phyloP scores from a whole-genome alignment of 2,797 vertebrate genomes.

The Darevskia nairensis region DNA sequence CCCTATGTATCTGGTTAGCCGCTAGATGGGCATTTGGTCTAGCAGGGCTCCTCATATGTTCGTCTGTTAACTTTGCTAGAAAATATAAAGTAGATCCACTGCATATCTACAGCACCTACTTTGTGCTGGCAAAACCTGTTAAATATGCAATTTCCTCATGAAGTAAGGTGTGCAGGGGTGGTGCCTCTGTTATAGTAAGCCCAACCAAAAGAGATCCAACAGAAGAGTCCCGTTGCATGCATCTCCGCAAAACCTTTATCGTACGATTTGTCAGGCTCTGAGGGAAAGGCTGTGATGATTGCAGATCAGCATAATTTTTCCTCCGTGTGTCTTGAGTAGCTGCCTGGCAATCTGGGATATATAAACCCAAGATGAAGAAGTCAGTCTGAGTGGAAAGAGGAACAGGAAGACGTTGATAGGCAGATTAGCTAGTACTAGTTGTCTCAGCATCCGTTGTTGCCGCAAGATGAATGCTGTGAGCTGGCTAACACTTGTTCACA shows the following conservation, averaged over 20 bases:
- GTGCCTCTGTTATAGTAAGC: neutral
- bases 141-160: neutral
- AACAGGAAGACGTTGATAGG: slow-evolving; percentile 61
- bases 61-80: neutral
- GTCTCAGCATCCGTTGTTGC: slow-evolving; percentile 66
- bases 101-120: neutral
- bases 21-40: neutral
- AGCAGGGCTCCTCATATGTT: neutral
- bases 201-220: neutral
- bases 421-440: slow-evolving; percentile 62
- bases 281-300: slow-evolving; percentile 10
- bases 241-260: too few relatives aligned
- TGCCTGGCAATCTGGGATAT: neutral
- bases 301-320: slow-evolving; percentile 42
- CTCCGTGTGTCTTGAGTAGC: slow-evolving; percentile 54
- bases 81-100: neutral
- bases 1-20: neutral
- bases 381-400: slow-evolving; percentile 57
- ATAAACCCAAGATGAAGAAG: slow-evolving; percentile 44
- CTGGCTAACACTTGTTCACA: slow-evolving; percentile 67
- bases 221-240: neutral
- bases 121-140: neutral
- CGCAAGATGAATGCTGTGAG: slow-evolving; percentile 68
- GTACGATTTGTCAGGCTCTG: neutral
- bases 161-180: neutral